phyloP scores from a whole-genome alignment of 2,113 vertebrate species.

The Coregonus clupeaformis region DNA sequence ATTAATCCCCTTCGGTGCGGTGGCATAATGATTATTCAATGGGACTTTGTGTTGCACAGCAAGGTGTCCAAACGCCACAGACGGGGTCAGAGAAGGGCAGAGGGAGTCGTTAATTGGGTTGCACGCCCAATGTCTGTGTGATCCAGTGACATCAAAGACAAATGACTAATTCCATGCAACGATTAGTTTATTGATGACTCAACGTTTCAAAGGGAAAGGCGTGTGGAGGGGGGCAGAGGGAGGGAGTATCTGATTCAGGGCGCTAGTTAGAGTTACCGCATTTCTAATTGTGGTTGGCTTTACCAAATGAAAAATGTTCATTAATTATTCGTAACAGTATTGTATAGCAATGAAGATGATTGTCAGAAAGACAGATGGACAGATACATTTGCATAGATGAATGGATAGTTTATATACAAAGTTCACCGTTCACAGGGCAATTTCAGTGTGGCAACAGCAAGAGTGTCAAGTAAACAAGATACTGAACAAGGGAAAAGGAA shows the following conservation, averaged over 20 bases:
- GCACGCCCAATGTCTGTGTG: constrained; percentile 42
- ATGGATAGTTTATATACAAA: not conserved
- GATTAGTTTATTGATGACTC: constrained; percentile 52
- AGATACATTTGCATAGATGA: not conserved
- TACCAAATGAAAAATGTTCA: too few species aligned
- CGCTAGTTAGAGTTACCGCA: not conserved
- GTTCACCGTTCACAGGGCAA: not conserved
- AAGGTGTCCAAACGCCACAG: constrained; percentile 43
- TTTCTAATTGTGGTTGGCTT: not conserved
- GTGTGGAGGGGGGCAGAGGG: constrained; percentile 14
- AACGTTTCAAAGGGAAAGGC: constrained; percentile 17
- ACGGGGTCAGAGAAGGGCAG: constrained; percentile 59
- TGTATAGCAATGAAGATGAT: too few species aligned
- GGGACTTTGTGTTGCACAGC: constrained; percentile 46
- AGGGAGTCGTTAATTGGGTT: constrained; percentile 49
- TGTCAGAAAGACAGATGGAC: too few species aligned
- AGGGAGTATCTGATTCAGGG: not conserved
- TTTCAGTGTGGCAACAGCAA: not conserved
- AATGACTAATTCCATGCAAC: constrained; percentile 58
- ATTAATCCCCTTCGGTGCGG: constrained; percentile 59
- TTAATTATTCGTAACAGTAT: not conserved
- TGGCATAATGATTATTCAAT: constrained; percentile 64
- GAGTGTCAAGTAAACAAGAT: not conserved
- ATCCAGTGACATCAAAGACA: constrained; percentile 62
- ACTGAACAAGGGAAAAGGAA: not conserved